phyloP scores from a whole-genome alignment of 2,797 vertebrate species.

The Rhynchonycteris naso region DNA sequence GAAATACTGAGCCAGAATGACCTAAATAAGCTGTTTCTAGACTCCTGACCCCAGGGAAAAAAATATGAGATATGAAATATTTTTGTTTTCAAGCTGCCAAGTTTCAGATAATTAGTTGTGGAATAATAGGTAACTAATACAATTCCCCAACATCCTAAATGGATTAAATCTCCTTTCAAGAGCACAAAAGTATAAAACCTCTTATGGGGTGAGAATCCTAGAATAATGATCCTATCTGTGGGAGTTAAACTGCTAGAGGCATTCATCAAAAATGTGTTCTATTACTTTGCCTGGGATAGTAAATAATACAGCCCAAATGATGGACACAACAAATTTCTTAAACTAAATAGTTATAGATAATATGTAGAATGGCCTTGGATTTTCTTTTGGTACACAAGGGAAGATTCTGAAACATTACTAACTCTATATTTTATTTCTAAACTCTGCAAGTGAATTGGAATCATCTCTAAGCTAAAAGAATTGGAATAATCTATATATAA shows the following conservation, averaged over 20 bases:
- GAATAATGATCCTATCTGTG: not conserved
- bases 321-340: constrained; percentile 1
- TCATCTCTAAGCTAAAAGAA: not conserved
- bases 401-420: not conserved
- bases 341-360: not conserved
- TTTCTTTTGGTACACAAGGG: not conserved
- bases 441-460: not conserved
- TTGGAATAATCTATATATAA: not conserved
- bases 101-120: not conserved
- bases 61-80: not conserved
- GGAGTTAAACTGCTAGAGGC: not conserved
- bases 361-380: not conserved
- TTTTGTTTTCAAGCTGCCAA: constrained; percentile 26
- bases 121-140: not conserved
- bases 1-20: not conserved
- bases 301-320: not conserved
- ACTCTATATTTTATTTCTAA: not conserved
- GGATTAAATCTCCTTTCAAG: not conserved
- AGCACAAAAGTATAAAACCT: not conserved
- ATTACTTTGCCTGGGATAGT: not conserved
- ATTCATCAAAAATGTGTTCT: not conserved
- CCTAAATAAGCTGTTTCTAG: not conserved
- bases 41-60: not conserved
- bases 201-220: not conserved
- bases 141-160: not conserved